Evolutionary conservation across 2,888 invertebrate genomes (phyloP).

Genomic region (Lydus trimaculatus): DNA sequence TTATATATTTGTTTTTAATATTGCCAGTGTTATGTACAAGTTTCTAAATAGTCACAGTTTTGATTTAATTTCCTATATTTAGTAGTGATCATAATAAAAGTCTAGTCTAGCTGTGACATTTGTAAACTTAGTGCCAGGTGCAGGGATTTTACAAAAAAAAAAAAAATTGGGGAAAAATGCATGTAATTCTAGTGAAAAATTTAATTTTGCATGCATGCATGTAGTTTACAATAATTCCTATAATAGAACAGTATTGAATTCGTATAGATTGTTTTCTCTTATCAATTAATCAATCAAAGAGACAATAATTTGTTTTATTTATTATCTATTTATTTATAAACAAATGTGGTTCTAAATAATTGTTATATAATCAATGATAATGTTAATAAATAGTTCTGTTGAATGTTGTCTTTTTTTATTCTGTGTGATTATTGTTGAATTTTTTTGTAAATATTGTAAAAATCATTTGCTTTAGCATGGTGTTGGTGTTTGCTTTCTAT

Average conservation of each 20-base stretch:
- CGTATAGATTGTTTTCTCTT: too few relatives aligned
- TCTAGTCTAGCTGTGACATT: slow-evolving; percentile 18
- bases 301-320: neutral
- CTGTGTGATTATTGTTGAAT: neutral
- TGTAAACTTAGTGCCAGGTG: slow-evolving; percentile 20
- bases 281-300: neutral
- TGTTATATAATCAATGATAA: neutral
- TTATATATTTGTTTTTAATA: slow-evolving; percentile 11
- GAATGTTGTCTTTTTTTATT: slow-evolving; percentile 5
- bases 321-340: neutral
- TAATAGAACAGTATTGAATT: neutral
- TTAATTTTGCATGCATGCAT: slow-evolving; percentile 28
- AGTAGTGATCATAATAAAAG: neutral
- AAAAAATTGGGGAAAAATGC: slow-evolving; percentile 3
- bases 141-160: slow-evolving; percentile 14
- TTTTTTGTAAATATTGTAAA: neutral
- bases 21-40: slow-evolving; percentile 20
- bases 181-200: slow-evolving; percentile 15
- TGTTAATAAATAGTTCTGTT: neutral
- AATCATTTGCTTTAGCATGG: neutral
- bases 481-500: neutral
- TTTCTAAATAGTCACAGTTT: slow-evolving; percentile 20
- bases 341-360: neutral
- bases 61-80: neutral
- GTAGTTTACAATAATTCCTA: slow-evolving; percentile 13